These are phyloP conservation scores for Anthopleura xanthogrammica DNA, from an alignment of 92 coral and sea anemone species.

Conservation along the genomic window DNA sequence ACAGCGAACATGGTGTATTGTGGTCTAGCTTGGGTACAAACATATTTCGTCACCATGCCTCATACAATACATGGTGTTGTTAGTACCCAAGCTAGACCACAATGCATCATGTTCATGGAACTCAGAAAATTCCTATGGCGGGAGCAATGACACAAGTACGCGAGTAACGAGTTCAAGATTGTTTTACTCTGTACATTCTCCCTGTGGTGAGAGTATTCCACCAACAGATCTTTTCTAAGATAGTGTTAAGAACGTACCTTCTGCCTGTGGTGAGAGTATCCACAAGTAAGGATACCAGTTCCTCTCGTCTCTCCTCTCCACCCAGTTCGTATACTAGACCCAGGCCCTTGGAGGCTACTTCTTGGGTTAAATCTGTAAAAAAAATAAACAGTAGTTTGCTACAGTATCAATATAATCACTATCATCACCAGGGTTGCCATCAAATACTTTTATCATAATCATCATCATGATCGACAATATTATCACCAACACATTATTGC, in stretches of 20 bases:
- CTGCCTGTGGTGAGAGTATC: slow-evolving; percentile 75
- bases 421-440: background rate
- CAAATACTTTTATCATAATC: background rate
- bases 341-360: slow-evolving; percentile 97
- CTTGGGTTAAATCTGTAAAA: slow-evolving; percentile 78
- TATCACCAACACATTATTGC: background rate
- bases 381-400: background rate
- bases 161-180: background rate
- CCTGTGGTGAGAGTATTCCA: slow-evolving; percentile 65
- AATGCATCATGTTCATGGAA: background rate
- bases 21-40: no score
- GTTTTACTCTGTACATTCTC: no score
- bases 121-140: background rate
- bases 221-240: slow-evolving; percentile 15
- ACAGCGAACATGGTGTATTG: no score
- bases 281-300: slow-evolving; percentile 81
- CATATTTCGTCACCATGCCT: no score
- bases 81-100: no score
- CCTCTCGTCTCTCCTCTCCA: slow-evolving; percentile 76
- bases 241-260: slow-evolving; percentile 46
- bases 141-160: no score
- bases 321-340: slow-evolving; percentile 93
- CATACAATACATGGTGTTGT: no score
- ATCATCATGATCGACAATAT: background rate
- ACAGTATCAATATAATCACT: no score